Percentiles rank a stretch among this genome's conserved stretches.
These are phyloP conservation scores for Drosophila suboccidentalis DNA, from an alignment of 2,888 invertebrate species.

Conservation along the genomic window DNA sequence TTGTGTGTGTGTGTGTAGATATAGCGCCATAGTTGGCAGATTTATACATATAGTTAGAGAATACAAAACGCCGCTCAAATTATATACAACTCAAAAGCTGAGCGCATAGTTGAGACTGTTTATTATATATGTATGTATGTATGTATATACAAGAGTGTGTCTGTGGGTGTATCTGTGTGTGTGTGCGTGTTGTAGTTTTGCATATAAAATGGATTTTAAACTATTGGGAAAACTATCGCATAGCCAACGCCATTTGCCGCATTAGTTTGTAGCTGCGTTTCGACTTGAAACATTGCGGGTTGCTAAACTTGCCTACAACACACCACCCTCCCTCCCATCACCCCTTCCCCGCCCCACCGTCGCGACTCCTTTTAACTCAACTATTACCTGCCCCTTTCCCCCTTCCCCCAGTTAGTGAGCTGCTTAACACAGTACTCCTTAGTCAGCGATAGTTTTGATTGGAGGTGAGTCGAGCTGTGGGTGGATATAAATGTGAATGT, in stretches of 20 bases:
- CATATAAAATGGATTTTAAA: conserved; percentile 77
- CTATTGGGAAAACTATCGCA: conserved; percentile 79
- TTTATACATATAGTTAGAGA: conserved; percentile 52
- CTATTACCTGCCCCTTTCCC: no score
- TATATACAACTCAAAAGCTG: conserved; percentile 58
- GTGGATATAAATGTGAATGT: conserved; percentile 28
- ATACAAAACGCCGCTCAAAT: conserved; percentile 62
- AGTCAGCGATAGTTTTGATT: conserved; percentile 67
- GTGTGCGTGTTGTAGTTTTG: conserved; percentile 57
- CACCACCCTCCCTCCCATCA: neutral
- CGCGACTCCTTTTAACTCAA: neutral
- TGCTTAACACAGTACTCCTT: conserved; percentile 43
- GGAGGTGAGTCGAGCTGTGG: conserved; percentile 54
- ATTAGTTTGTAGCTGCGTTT: conserved; percentile 64
- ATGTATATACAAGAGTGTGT: neutral
- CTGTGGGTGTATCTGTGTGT: conserved; percentile 13
- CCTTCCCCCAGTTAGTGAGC: neutral
- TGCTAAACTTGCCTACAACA: conserved; percentile 41
- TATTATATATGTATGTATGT: conserved; percentile 5
- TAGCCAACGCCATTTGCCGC: conserved; percentile 62
- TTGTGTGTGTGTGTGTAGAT: conserved; percentile 12
- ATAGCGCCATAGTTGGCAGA: conserved; percentile 38
- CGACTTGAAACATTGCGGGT: conserved; percentile 64
- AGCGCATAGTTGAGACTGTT: conserved; percentile 50
- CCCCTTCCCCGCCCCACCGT: neutral